Evolutionary conservation across 2,888 invertebrate genomes (phyloP).

Genomic region (Parascotia fuliginaria): DNA sequence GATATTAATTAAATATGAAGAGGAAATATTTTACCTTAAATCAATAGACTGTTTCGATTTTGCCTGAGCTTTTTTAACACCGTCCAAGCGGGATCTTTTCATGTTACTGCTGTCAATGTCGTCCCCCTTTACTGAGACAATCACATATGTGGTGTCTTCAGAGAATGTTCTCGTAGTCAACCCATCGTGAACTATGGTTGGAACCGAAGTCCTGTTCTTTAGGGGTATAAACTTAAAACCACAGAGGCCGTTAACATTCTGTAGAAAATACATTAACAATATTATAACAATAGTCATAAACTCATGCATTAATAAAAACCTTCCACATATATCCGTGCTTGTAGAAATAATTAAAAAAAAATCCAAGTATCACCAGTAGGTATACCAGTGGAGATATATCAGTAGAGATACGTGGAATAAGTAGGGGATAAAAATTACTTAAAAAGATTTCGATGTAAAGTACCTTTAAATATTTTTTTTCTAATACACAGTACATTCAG

Average conservation of each 20-base stretch:
- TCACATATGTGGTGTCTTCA: constrained; percentile 68
- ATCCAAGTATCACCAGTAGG: no score
- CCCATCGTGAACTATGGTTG: constrained; percentile 51
- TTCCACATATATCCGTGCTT: no score
- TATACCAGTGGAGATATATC: no score
- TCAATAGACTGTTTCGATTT: constrained; percentile 68
- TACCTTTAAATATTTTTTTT: no score
- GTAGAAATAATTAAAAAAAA: no score
- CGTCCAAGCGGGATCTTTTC: constrained; percentile 56
- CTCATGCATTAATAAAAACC: no score
- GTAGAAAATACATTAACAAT: not conserved
- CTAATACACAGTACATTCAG: no score
- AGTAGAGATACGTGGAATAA: no score
- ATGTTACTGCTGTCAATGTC: constrained; percentile 46
- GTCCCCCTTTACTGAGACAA: constrained; percentile 68
- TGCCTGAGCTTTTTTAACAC: constrained; percentile 52
- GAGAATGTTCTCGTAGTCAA: constrained; percentile 59
- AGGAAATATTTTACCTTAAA: constrained; percentile 56
- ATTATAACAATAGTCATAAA: not conserved
- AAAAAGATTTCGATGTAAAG: no score
- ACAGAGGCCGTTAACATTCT: constrained; percentile 59
- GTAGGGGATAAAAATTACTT: no score
- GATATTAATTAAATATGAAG: not conserved
- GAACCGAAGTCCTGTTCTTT: constrained; percentile 36
- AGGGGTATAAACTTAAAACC: constrained; percentile 69